These are phyloP conservation scores for Phalacrocorax brasilianus DNA, from an alignment of 2,113 vertebrate species.

Conservation along the genomic window DNA sequence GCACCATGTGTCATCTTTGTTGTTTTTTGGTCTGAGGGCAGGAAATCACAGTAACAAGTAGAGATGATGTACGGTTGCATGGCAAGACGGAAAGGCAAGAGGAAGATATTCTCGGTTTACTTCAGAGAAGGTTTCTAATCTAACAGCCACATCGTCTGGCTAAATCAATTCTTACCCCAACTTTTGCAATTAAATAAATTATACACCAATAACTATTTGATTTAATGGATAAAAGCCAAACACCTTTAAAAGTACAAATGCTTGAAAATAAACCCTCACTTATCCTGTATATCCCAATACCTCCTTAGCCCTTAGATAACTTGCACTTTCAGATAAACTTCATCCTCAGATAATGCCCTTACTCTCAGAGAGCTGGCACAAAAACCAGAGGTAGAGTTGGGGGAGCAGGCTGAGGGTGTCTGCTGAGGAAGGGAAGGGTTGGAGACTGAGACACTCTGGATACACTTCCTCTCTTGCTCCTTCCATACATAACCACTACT, in stretches of 20 bases:
- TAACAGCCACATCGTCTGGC: background rate
- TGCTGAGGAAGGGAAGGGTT: background rate
- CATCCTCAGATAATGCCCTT: background rate
- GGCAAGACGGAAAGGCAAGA: background rate
- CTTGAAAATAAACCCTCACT: background rate
- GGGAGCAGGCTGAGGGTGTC: background rate
- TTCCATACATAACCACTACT: background rate
- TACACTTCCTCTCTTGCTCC: background rate
- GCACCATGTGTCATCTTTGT: no score
- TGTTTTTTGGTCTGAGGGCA: background rate
- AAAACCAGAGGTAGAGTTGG: background rate
- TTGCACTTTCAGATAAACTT: background rate
- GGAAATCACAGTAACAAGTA: background rate
- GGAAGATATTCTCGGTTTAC: background rate
- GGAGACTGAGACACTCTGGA: background rate
- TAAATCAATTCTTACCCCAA: background rate
- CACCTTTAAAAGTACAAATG: background rate
- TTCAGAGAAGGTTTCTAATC: background rate
- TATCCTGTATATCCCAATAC: background rate
- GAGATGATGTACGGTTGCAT: background rate
- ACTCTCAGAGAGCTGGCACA: background rate
- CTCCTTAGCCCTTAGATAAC: background rate
- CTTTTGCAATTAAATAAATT: background rate
- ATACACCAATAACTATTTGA: background rate
- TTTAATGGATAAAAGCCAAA: background rate